Base-by-base conservation (phyloP, 1,140 invertebrate genomes). In the Drosophila simulans region DNA sequence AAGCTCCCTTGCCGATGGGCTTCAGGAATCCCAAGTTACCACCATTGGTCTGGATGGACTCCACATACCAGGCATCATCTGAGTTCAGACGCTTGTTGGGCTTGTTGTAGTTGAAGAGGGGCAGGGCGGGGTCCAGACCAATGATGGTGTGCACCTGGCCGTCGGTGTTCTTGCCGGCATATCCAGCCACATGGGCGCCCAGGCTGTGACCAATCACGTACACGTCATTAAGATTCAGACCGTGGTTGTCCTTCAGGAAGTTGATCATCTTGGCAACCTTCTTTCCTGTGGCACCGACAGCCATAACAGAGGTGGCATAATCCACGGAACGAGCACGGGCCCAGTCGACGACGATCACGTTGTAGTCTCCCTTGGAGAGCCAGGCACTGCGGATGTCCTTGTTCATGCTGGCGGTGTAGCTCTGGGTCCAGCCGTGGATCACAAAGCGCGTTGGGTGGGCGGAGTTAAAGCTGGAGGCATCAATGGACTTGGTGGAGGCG, bases 261-360 rank as follows among this genome's bases (percentile, higher is more conserved):
- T 93, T 86, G 42, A 92, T 76, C 78, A 93, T 77, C 8, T 13
- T 17, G 22, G 88, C 85, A 1, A 93, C 89, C 42, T 91, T 73
- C 48, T 77, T 78, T 48, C 91, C 91, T 27, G 93, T 83, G 13
- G 54, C 59, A 13, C 55, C n/a, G 0, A 93, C 92, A 60, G 88
- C 77, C 43, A 74, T 27, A 1, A 81, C 77, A 0, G 94, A 93
- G 27, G 93, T 92, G 10, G 93, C 75, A 22, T 94, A 94, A 43
- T 94, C 94, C 4, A 93, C 83, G 39, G 92, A 92, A 12, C 82
- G 74, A 40, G 89, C 91, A 4, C 92, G 80, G 8, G 92, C 93
- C 95, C 95, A 96, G 69, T 96, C 94, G 0, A 96, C 93, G 22
- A 93, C 91, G 63, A 96, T 94, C 20, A 93, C 93, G 54, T 92